Evolutionary conservation across 2,113 vertebrate genomes (phyloP).

Genomic region (Phrynosoma blainvillii): DNA sequence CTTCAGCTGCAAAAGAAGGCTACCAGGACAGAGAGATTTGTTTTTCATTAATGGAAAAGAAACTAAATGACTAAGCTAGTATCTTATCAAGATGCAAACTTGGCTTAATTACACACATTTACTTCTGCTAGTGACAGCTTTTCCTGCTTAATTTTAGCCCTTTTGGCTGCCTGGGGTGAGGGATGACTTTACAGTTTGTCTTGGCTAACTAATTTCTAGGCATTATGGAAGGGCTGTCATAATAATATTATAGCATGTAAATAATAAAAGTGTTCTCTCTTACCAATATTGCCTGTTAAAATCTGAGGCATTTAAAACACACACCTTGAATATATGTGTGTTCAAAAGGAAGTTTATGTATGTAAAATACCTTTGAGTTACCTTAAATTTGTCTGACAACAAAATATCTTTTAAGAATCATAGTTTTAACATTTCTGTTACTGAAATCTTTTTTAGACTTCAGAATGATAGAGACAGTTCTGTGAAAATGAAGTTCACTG

Average conservation of each 20-base stretch:
- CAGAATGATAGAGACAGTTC: neutral
- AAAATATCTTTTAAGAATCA: neutral
- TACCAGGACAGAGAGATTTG: neutral
- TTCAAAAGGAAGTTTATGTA: neutral
- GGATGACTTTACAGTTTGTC: too few relatives aligned
- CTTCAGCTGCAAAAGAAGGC: neutral
- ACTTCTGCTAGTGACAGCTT: neutral
- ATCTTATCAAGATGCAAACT: neutral
- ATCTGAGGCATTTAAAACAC: neutral
- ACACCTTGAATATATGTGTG: neutral
- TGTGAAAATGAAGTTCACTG: too few relatives aligned
- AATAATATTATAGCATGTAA: neutral
- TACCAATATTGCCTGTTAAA: neutral
- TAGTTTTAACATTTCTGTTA: neutral
- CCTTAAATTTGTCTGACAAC: neutral
- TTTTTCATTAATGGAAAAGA: neutral
- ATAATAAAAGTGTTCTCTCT: neutral
- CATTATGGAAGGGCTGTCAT: too few relatives aligned
- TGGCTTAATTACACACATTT: too few relatives aligned
- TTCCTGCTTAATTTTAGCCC: neutral
- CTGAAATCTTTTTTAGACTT: neutral
- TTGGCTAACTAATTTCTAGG: too few relatives aligned
- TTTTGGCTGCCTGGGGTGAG: neutral
- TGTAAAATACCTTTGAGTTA: neutral
- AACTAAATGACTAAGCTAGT: neutral